Percentiles rank a stretch among this genome's conserved stretches.
These are phyloP conservation scores for Eupsilia transversa DNA, from an alignment of 2,888 invertebrate genomes.

Conservation along the genomic window DNA sequence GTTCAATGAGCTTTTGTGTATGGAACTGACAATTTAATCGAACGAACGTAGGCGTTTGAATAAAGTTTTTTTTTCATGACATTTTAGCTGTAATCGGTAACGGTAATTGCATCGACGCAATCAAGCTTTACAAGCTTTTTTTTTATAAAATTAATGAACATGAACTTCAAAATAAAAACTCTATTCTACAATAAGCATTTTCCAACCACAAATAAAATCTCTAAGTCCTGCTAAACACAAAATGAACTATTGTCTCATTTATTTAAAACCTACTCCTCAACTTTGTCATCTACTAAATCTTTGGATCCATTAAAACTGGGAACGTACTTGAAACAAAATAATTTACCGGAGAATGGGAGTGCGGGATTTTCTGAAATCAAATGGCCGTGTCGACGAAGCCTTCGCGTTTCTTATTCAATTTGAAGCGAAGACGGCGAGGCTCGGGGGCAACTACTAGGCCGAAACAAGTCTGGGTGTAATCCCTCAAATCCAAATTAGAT, in stretches of 20 bases:
- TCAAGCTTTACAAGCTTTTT: not conserved
- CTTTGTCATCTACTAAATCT: conserved; percentile 53
- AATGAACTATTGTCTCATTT: conserved; percentile 21
- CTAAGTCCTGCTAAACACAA: conserved; percentile 3
- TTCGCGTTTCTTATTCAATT: conserved; percentile 84
- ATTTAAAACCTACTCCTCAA: conserved; percentile 30
- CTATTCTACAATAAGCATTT: not conserved
- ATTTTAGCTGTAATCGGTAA: conserved; percentile 25
- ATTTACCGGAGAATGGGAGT: conserved; percentile 67
- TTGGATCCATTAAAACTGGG: conserved; percentile 48
- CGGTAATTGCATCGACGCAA: conserved; percentile 20
- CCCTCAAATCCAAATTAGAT: conserved; percentile 90
- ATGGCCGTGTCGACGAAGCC: conserved; percentile 76
- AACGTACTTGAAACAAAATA: conserved; percentile 69
- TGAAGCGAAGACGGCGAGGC: conserved; percentile 77
- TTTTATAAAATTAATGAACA: not conserved
- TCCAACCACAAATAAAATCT: not conserved
- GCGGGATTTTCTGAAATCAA: conserved; percentile 76
- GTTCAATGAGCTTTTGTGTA: conserved; percentile 67
- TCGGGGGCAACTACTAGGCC: conserved; percentile 84
- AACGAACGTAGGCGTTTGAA: conserved; percentile 45
- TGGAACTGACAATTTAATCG: conserved; percentile 63
- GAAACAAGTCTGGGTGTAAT: conserved; percentile 89
- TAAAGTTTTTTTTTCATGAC: conserved; percentile 23
- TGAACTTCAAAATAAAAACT: not conserved